phyloP scores from a whole-genome alignment of 2,797 vertebrate genomes.

The Thaleichthys pacificus region DNA sequence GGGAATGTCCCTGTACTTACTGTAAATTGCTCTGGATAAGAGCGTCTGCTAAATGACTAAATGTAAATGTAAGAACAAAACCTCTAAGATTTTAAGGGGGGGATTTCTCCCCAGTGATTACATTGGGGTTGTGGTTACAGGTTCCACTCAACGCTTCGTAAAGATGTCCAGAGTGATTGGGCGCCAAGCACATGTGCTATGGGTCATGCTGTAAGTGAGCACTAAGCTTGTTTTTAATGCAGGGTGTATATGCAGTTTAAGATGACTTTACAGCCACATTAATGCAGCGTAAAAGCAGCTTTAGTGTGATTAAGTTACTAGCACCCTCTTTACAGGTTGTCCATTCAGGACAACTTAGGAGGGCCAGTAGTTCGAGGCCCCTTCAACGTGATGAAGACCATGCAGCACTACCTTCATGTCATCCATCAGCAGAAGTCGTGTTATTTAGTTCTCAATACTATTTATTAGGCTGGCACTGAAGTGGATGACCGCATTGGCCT shows the following conservation, averaged over 20 bases:
- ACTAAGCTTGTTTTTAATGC: slow-evolving; percentile 38
- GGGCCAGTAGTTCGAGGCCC: slow-evolving; percentile 23
- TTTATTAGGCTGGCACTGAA: slow-evolving; percentile 57
- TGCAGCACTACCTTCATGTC: slow-evolving; percentile 39
- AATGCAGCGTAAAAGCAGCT: slow-evolving; percentile 49
- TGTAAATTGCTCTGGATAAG: too few relatives aligned
- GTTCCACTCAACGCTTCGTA: neutral
- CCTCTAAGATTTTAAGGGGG: slow-evolving; percentile 24
- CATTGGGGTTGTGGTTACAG: slow-evolving; percentile 21
- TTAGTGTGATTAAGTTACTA: slow-evolving; percentile 31
- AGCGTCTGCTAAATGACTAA: too few relatives aligned
- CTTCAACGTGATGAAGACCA: slow-evolving; percentile 51
- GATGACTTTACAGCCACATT: slow-evolving; percentile 35
- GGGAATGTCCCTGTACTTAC: too few relatives aligned
- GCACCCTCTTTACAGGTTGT: neutral
- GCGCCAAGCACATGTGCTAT: slow-evolving; percentile 24
- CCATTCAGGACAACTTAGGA: slow-evolving; percentile 1
- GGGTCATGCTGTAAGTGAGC: slow-evolving; percentile 39
- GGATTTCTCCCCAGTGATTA: slow-evolving; percentile 37
- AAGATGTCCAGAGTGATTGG: slow-evolving; percentile 38
- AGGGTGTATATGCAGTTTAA: slow-evolving; percentile 31
- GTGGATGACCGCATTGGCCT: slow-evolving; percentile 51
- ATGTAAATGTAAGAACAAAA: neutral
- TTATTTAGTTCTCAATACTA: slow-evolving; percentile 57
- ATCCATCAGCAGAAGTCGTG: slow-evolving; percentile 66